Evolutionary conservation across 2,113 vertebrate genomes (phyloP), one percentile per base, ranked within the genome.

Genomic region (Ptychochromis oligacanthus): DNA sequence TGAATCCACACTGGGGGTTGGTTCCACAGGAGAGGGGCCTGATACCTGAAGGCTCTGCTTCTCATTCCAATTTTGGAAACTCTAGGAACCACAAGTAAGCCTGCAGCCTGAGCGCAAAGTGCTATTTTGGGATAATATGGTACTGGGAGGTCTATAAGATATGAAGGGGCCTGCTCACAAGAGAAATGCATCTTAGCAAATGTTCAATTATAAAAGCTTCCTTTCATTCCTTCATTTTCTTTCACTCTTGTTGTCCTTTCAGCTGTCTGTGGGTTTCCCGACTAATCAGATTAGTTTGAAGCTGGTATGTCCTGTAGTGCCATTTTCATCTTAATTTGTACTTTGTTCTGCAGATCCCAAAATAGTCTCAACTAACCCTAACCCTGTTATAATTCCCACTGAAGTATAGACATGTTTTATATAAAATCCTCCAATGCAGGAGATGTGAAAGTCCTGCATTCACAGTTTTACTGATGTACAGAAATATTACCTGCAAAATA

Each of bases 261-360:
- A 40, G 22, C 55, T 20, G 22, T 8, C 54, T 18, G 55, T 13
- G 36, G 55, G 34, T 26, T 72, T 72, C 43, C 26, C 31, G 43
- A 31, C 26, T 52, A 0, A 52, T 72, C 43, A 52, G 26, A n/a
- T 72, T 52, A 72, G 43, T 72, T 52, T 72, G 17, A 43, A 72
- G 65, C 17, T 3, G 3, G 24, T 31, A 2, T 72, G 26, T 72
- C 46, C 65, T 31, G 65, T n/a, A 72, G 65, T 24, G 26, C 26
- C 46, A 72, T 72, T 52, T 72, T 49, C 43, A 52, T 52, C 24
- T 52, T 72, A 52, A 43, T 49, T 72, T 72, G 43, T 70, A 49
- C 65, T 52, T 72, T 72, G 17, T 72, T 72, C 43, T 52, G 15
- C 3, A 20, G 65, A 52, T 52, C 65, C 65, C 26, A 72, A 72